A percentile compares a stretch with the other conserved stretches of the same genome.
Evolutionary conservation across 1,140 invertebrate species (phyloP).

Genomic region (Radopholus similis): DNA sequence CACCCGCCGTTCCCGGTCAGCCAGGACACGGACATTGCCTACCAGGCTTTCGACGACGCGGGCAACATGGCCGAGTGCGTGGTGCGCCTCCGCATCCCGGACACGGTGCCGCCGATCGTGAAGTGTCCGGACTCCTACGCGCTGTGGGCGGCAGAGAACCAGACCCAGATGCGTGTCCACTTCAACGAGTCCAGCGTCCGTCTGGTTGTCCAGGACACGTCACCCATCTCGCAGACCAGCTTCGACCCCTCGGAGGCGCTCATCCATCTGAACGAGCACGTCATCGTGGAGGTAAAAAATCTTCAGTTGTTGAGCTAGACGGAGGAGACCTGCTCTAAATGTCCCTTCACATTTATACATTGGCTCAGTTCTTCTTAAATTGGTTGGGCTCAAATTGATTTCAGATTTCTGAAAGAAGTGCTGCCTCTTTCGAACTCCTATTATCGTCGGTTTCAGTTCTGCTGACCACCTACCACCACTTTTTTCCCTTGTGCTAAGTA

Average conservation of each 20-base stretch:
- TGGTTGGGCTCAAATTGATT: too few relatives aligned
- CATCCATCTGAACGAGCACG: slow-evolving; percentile 81
- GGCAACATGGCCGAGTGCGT: slow-evolving; percentile 93
- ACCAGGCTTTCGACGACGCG: slow-evolving; percentile 90
- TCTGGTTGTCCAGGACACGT: slow-evolving; percentile 82
- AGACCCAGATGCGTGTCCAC: slow-evolving; percentile 82
- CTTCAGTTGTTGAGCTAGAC: too few relatives aligned
- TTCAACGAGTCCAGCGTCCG: slow-evolving; percentile 82
- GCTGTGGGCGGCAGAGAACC: slow-evolving; percentile 80
- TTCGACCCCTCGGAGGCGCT: slow-evolving; percentile 80
- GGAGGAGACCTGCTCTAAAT: too few relatives aligned
- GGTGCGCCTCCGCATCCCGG: slow-evolving; percentile 67
- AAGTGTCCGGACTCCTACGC: slow-evolving; percentile 92
- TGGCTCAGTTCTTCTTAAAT: too few relatives aligned
- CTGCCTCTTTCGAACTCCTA: too few relatives aligned
- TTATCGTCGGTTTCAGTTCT: too few relatives aligned
- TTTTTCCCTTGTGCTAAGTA: too few relatives aligned
- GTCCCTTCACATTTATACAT: too few relatives aligned
- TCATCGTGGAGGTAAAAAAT: slow-evolving; percentile 66
- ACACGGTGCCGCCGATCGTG: slow-evolving; percentile 85
- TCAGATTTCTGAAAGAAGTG: too few relatives aligned
- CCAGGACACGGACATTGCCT: slow-evolving; percentile 81
- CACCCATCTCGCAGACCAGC: slow-evolving; percentile 72
- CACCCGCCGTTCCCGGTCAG: slow-evolving; percentile 76
- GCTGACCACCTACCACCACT: too few relatives aligned